These are phyloP conservation scores for Drosophila athabasca DNA, from an alignment of 1,140 invertebrate species.

Conservation along the genomic window DNA sequence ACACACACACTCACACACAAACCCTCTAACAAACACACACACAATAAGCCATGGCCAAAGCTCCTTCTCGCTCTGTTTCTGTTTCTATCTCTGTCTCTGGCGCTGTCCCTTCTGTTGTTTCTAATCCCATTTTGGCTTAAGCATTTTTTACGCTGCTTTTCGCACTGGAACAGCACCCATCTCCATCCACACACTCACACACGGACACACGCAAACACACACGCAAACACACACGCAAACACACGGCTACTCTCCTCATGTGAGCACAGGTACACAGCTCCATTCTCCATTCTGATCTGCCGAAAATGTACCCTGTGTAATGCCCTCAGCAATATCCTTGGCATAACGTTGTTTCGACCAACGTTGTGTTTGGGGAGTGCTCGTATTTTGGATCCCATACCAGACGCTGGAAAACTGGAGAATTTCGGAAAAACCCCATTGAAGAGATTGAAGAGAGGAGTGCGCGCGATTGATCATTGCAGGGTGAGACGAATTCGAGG, in stretches of 20 bases:
- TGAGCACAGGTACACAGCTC: too few relatives aligned
- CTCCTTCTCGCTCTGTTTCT: neutral
- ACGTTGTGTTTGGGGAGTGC: too few relatives aligned
- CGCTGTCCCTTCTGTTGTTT: constrained; percentile 43
- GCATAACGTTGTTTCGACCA: too few relatives aligned
- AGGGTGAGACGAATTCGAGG: neutral
- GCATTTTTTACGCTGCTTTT: constrained; percentile 71
- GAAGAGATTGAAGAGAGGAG: too few relatives aligned
- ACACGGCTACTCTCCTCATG: too few relatives aligned
- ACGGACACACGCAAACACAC: neutral
- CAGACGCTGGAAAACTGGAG: too few relatives aligned
- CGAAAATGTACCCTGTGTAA: too few relatives aligned
- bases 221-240: neutral
- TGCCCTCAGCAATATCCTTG: too few relatives aligned
- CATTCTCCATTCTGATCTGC: too few relatives aligned
- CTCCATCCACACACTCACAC: constrained; percentile 10
- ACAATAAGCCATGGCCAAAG: constrained; percentile 50
- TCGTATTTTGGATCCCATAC: too few relatives aligned
- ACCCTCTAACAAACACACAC: constrained; percentile 4
- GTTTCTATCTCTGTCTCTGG: constrained; percentile 1
- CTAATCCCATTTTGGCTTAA: constrained; percentile 80
- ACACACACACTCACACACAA: constrained; percentile 16
- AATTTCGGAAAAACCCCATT: too few relatives aligned
- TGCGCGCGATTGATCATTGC: neutral
- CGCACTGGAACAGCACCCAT: constrained; percentile 49